Base-by-base conservation (phyloP, 2,113 vertebrate species). In the Aspidoscelis tigris region DNA sequence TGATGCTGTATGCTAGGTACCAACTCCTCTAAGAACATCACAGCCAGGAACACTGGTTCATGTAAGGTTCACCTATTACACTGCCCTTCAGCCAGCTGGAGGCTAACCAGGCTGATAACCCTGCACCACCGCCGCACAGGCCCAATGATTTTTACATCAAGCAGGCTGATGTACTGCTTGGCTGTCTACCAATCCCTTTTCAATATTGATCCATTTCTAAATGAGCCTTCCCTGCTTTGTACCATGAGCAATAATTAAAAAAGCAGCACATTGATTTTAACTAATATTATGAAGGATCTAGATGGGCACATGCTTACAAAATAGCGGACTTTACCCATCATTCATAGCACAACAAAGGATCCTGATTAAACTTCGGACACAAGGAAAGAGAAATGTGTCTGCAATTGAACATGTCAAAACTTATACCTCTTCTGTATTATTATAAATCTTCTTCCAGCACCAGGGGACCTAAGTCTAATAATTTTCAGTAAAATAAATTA, bases 231-330 rank as follows among this genome's bases (percentile, higher is more conserved):
- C 97, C 96, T 95, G 98, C 99, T 99, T 99, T 99, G 97, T 99
- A 99, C 98, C 99, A 99, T 99, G 99, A 99, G 98, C 98, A 99
- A 99, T 99, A 99, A 99, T 99, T 99, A 99, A 99, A 99, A 99
- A 99, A 99, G 98, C 98, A 99, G 98, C 97, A 97, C 98, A 99
- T 99, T 99, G 99, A 99, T 99, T 99, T 98, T 98, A 98, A 99
- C 98, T 99, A 99, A 99, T 99, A 99, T 99, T 99, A 99, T 99
- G 98, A 99, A 97, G 98, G 98, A 97, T 98, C 97, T 97, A 97
- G 97, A 97, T 97, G 98, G 98, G 97, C 99, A 98, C 98, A 98
- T 98, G 97, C 98, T 97, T 98, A 97, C 97, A 97, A 98, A 99
- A 97, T 95, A 97, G 97, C 90, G 84, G 94, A 96, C 93, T 93